These are phyloP conservation scores for Drosophila mayri DNA, from an alignment of 1,140 invertebrate species.

Conservation along the genomic window DNA sequence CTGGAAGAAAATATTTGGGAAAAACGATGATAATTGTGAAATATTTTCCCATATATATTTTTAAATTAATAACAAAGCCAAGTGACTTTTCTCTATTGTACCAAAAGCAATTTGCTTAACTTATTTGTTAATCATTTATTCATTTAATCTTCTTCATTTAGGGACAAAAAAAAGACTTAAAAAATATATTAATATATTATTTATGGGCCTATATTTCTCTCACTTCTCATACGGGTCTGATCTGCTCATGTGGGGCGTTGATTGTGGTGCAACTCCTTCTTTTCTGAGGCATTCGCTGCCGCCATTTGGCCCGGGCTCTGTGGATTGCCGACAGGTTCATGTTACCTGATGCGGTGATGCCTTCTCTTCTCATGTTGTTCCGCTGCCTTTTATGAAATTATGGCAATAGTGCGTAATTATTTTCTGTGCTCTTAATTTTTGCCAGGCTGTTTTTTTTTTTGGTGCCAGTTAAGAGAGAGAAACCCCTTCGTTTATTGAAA, in stretches of 20 bases:
- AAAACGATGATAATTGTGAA: too few species aligned
- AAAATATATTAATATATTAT: too few species aligned
- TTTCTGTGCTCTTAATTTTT: constrained; percentile 83
- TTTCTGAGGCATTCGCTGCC: constrained; percentile 44
- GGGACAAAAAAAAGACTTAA: too few species aligned
- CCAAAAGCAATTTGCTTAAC: too few species aligned
- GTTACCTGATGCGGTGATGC: constrained; percentile 59
- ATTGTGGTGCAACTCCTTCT: constrained; percentile 80
- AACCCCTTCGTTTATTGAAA: constrained; percentile 64
- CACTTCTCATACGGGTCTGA: constrained; percentile 31
- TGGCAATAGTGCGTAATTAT: constrained; percentile 84
- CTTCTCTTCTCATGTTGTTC: constrained; percentile 29
- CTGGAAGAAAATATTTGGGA: constrained; percentile 6
- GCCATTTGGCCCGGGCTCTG: constrained; percentile 37
- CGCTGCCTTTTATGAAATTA: constrained; percentile 74
- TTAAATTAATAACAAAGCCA: too few species aligned
- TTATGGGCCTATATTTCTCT: neutral
- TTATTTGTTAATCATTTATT: too few species aligned
- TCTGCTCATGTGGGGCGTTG: constrained; percentile 71
- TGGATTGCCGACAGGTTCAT: constrained; percentile 78
- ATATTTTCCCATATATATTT: too few species aligned
- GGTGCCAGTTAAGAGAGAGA: constrained; percentile 15
- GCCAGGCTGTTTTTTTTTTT: constrained; percentile 25
- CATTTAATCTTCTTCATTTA: too few species aligned
- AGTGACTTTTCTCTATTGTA: too few species aligned